These are phyloP conservation scores for Sogatella furcifera DNA, from an alignment of 1,140 invertebrate species.

Conservation along the genomic window DNA sequence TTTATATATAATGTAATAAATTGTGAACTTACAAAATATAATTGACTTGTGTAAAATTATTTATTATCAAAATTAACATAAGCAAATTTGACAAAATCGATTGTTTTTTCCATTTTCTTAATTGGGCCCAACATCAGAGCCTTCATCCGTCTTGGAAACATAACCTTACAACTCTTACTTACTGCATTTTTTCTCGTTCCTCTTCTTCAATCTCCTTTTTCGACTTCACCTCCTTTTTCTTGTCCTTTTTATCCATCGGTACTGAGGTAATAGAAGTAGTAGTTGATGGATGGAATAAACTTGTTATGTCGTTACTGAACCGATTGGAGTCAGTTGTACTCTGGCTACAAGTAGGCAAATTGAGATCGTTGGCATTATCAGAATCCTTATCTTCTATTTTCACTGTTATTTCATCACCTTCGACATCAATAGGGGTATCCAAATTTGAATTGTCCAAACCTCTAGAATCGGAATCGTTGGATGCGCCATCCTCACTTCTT, in stretches of 20 bases:
- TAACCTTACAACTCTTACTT: conserved; percentile 11
- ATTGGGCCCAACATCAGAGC: too few species aligned
- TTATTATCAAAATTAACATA: too few species aligned
- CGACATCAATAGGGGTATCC: neutral
- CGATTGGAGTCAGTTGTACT: neutral
- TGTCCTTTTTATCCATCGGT: conserved; percentile 11
- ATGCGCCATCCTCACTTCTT: neutral
- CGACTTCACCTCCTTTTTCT: conserved; percentile 23
- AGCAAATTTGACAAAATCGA: too few species aligned
- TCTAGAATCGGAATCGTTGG: neutral
- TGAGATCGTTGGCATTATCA: neutral
- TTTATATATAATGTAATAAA: too few species aligned
- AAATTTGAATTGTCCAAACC: neutral
- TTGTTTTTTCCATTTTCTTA: too few species aligned
- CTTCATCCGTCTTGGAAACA: too few species aligned
- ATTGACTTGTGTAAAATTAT: too few species aligned
- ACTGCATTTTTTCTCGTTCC: conserved; percentile 30
- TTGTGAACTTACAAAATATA: too few species aligned
- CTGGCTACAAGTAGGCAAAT: neutral
- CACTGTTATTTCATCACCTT: neutral
- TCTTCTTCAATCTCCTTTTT: conserved; percentile 29
- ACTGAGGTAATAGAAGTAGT: neutral
- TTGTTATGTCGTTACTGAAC: neutral
- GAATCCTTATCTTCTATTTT: neutral
- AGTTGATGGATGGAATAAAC: neutral